Conservation (phyloP, 2,113 vertebrate genomes). For the human (Homo sapiens) region GRCh38 chr15:90055501-90056000, state of each 20-base stretch:
- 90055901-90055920: too few species aligned
- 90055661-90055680: not conserved
- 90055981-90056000: too few species aligned
- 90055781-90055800: not conserved
- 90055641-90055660: not conserved
- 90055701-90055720: fast-evolving
- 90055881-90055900: too few species aligned
- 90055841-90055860: too few species aligned
- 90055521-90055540: too few species aligned
- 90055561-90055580: not conserved
- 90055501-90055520: not conserved
- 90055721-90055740: not conserved
- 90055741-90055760: too few species aligned
- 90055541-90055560: not conserved
- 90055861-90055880: too few species aligned
- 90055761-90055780: not conserved
- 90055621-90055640: not conserved
- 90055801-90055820: not conserved
- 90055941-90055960: too few species aligned
- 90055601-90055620: not conserved
- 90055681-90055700: not conserved
- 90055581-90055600: not conserved
- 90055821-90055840: not conserved
- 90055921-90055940: too few species aligned
- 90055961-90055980: too few species aligned